Conservation (phyloP, 2,888 invertebrate species). For the Gymnocheta viridis region DNA sequence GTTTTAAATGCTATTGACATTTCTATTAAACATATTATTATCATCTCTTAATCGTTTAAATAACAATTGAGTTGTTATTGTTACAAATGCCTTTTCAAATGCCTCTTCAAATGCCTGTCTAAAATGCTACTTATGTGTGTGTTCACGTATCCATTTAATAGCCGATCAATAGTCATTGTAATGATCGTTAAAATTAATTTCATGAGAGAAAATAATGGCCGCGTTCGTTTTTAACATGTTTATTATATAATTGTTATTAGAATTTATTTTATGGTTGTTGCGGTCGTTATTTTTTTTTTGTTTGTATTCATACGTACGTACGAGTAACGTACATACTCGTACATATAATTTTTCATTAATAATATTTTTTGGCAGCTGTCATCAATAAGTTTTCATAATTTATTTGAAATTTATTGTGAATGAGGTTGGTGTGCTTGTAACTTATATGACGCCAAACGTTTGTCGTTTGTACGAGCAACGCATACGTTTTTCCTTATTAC, state of each 20-base stretch:
- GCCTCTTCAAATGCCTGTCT: slow-evolving; percentile 23
- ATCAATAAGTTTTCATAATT: slow-evolving; percentile 59
- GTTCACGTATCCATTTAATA: neutral
- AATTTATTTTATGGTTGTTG: slow-evolving; percentile 23
- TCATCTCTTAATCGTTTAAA: slow-evolving; percentile 45
- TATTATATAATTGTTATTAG: slow-evolving; percentile 52
- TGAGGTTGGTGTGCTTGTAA: slow-evolving; percentile 8
- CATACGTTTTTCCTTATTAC: neutral
- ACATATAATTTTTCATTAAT: slow-evolving; percentile 49
- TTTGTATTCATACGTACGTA: neutral
- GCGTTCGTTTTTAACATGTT: slow-evolving; percentile 36
- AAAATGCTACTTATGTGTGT: neutral
- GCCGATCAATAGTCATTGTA: slow-evolving; percentile 21
- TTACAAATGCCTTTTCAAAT: slow-evolving; percentile 41
- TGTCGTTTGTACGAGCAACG: neutral
- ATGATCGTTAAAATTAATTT: slow-evolving; percentile 4
- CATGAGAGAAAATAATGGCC: neutral
- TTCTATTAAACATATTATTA: slow-evolving; percentile 49
- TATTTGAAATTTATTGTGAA: slow-evolving; percentile 35
- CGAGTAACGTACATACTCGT: too few relatives aligned
- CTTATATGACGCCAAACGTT: slow-evolving; percentile 20
- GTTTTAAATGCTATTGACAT: slow-evolving; percentile 33
- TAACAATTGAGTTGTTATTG: slow-evolving; percentile 54
- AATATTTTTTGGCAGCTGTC: slow-evolving; percentile 67
- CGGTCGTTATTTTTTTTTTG: neutral